Evolutionary conservation across 2,113 vertebrate species (phyloP), one percentile per base, ranked within the genome.

Genomic region (Gavia stellata): DNA sequence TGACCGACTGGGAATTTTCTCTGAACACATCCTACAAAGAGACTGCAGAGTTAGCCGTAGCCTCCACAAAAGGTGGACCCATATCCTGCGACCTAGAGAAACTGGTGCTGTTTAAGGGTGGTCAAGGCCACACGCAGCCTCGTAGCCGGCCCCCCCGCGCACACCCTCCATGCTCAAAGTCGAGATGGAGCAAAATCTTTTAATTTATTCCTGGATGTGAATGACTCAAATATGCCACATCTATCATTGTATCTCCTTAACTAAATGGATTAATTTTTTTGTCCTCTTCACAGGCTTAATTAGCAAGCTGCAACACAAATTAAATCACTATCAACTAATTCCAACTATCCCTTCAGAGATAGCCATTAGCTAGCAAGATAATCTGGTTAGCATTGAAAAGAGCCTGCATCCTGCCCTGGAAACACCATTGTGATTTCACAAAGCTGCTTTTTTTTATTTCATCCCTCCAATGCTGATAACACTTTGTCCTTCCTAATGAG

Each of bases 271-370:
- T 96, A 92, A 26, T 68, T 91, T 84, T 86, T 96, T 94, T 88
- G 94, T 90, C 91, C 82, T 86, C 84, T 96, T 96, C 94, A 90
- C 89, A 56, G 65, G 81, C 96, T 95, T 97, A 97, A 97, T 97
- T 97, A 96, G 96, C 96, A 96, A 96, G 96, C 96, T 97, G 96
- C 85, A 94, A 70, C 89, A 92, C 93, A 95, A 97, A 97, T 97
- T 97, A 97, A 97, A 97, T 97, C 93, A 81, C 96, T 95, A 94
- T 96, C 96, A 97, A 93, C 80, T 92, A 85, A 97, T 97, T 96
- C 91, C 91, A 97, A 92, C 91, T 89, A 75, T 92, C 92, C 92
- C 88, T 97, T 97, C 85, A 95, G 96, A 97, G 96, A 94, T 90
- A 83, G 89, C 94, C 93, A 87, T 96, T 47, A 97, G 95, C 93